These are phyloP conservation scores for Eubucco bourcierii DNA, from an alignment of 2,113 vertebrate genomes.

Conservation along the genomic window DNA sequence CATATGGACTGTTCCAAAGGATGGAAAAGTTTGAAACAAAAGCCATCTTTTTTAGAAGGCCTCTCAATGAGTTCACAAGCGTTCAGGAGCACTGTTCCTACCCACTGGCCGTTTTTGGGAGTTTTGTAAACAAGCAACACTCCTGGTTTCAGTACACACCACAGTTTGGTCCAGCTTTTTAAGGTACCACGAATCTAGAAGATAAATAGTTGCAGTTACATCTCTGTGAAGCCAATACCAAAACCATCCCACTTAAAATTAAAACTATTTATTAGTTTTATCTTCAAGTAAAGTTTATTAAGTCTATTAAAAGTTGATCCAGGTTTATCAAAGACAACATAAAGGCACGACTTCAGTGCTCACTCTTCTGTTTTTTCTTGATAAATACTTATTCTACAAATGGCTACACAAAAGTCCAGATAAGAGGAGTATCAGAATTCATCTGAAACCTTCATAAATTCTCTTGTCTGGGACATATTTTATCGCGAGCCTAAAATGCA, in stretches of 20 bases:
- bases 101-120: conserved; percentile 96
- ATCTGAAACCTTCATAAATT: background rate
- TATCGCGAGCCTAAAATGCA: background rate
- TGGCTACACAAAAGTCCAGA: background rate
- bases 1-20: conserved; percentile 98
- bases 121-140: conserved; percentile 98
- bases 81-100: conserved; percentile 97
- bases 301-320: background rate
- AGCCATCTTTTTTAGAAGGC: conserved; percentile 98
- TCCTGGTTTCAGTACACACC: conserved; percentile 97
- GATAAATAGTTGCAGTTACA: background rate
- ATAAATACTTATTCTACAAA: background rate
- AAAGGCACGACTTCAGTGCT: background rate
- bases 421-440: background rate
- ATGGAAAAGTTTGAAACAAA: conserved; percentile 99
- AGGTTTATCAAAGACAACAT: background rate
- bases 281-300: background rate
- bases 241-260: background rate
- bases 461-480: background rate
- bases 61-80: conserved; percentile 98
- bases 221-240: background rate
- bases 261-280: background rate
- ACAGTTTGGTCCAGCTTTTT: conserved; percentile 99
- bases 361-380: background rate
- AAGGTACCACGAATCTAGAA: conserved; percentile 94